phyloP scores from a whole-genome alignment of 2,888 invertebrate genomes.

The Parascotia fuliginaria region DNA sequence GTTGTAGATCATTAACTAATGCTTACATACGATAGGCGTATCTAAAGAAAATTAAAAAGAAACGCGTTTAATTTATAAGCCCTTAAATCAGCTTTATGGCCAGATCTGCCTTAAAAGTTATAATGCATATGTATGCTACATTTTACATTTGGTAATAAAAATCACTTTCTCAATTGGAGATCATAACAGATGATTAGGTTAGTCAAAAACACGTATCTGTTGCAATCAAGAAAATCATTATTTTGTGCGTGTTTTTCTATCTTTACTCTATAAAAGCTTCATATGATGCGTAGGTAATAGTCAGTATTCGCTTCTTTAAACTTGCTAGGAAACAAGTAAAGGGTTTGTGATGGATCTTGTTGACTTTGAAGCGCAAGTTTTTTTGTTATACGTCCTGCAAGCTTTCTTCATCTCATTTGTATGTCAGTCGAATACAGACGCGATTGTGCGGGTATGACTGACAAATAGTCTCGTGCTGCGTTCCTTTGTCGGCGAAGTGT shows the following conservation, averaged over 20 bases:
- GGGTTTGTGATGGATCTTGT: slow-evolving; percentile 33
- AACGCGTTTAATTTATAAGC: slow-evolving; percentile 69
- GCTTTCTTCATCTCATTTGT: slow-evolving; percentile 60
- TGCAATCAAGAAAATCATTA: too few species aligned
- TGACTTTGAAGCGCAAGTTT: slow-evolving; percentile 37
- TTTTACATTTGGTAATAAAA: slow-evolving; percentile 60
- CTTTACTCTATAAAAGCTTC: too few species aligned
- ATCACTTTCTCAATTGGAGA: slow-evolving; percentile 58
- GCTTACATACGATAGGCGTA: slow-evolving; percentile 54
- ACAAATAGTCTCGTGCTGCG: slow-evolving; percentile 68
- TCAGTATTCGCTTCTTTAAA: too few species aligned
- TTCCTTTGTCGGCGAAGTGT: slow-evolving; percentile 69
- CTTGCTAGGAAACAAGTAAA: neutral
- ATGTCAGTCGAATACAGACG: slow-evolving; percentile 56
- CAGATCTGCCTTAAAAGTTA: slow-evolving; percentile 58
- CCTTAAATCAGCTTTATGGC: slow-evolving; percentile 73
- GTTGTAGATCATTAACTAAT: slow-evolving; percentile 54
- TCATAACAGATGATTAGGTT: slow-evolving; percentile 28
- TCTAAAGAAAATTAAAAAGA: slow-evolving; percentile 68
- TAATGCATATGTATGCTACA: slow-evolving; percentile 42
- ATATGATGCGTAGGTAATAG: too few species aligned
- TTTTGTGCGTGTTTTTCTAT: too few species aligned
- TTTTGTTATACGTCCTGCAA: slow-evolving; percentile 52
- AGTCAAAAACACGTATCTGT: slow-evolving; percentile 8
- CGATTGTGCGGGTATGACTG: slow-evolving; percentile 63